Percentiles rank a stretch among this genome's conserved stretches.
Evolutionary conservation across 2,888 invertebrate genomes (phyloP).

Genomic region (Shargacucullia verbasci): DNA sequence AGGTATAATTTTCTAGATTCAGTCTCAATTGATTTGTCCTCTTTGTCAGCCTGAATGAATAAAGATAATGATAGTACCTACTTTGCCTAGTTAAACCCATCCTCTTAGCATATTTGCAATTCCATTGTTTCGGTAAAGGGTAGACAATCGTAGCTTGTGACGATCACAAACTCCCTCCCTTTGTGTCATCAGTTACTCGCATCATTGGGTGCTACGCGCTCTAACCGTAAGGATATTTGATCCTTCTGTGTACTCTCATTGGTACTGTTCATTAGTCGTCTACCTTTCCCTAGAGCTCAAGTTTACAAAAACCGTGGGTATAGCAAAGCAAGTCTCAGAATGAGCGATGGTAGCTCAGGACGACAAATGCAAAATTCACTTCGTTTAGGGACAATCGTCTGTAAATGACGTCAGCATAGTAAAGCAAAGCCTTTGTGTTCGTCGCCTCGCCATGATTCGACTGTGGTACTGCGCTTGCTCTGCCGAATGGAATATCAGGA

Average conservation of each 20-base stretch:
- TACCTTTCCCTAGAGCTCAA: slow-evolving; percentile 5
- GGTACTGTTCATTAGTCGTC: slow-evolving; percentile 6
- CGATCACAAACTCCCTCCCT: not conserved
- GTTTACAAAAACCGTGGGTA: not conserved
- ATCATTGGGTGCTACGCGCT: slow-evolving; percentile 12
- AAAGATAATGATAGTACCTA: too few species aligned
- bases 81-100: not conserved
- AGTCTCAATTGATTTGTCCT: too few species aligned
- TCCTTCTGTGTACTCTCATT: slow-evolving; percentile 14
- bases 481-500: not conserved
- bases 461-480: slow-evolving; percentile 8
- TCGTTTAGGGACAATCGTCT: slow-evolving; percentile 23
- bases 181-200: slow-evolving; percentile 16
- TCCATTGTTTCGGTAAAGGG: slow-evolving; percentile 25
- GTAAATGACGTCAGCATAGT: slow-evolving; percentile 19
- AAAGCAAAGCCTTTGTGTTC: slow-evolving; percentile 29
- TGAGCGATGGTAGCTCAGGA: slow-evolving; percentile 4
- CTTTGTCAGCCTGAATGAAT: too few species aligned
- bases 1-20: too few species aligned
- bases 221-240: not conserved
- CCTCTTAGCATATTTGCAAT: slow-evolving; percentile 10
- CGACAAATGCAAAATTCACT: slow-evolving; percentile 11
- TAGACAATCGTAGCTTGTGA: slow-evolving; percentile 1
- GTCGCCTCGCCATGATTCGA: slow-evolving; percentile 16
- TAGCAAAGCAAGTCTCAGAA: slow-evolving; percentile 4